Percentiles rank a stretch among this genome's conserved stretches.
phyloP scores from a whole-genome alignment of 2,113 vertebrate genomes.

The Fulica atra region DNA sequence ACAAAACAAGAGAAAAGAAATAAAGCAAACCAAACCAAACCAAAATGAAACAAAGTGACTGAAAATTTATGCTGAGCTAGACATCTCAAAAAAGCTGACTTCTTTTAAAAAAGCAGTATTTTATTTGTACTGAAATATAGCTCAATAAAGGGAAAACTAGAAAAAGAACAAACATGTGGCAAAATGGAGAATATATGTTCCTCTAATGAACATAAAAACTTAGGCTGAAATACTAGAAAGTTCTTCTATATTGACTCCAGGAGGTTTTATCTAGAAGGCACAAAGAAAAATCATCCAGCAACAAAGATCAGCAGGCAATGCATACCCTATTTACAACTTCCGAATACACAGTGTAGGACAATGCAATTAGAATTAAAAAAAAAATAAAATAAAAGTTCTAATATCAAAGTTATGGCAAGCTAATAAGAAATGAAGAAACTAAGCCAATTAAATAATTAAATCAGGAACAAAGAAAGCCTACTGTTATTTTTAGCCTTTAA shows the following conservation, averaged over 20 bases:
- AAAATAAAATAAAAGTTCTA: background rate
- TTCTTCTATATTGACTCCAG: background rate
- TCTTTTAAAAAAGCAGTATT: background rate
- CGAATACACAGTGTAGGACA: background rate
- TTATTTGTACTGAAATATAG: background rate
- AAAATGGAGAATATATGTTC: background rate
- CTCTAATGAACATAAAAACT: background rate
- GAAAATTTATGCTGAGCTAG: background rate
- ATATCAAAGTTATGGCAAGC: background rate
- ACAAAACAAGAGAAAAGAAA: background rate
- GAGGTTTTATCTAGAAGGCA: background rate
- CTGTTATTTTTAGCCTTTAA: background rate
- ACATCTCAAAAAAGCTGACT: background rate
- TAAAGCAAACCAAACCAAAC: background rate
- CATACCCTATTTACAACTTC: background rate
- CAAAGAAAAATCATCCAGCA: background rate
- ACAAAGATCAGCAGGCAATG: accelerated
- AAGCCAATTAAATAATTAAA: background rate
- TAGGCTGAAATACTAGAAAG: background rate
- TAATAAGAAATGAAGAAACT: background rate
- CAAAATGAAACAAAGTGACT: background rate
- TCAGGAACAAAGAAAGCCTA: background rate
- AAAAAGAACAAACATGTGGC: background rate
- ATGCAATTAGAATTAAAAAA: background rate
- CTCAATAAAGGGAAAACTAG: background rate